Percentiles rank a stretch among this genome's conserved stretches.
phyloP scores from a whole-genome alignment of 2,113 vertebrate species.

The Arvicanthis niloticus region DNA sequence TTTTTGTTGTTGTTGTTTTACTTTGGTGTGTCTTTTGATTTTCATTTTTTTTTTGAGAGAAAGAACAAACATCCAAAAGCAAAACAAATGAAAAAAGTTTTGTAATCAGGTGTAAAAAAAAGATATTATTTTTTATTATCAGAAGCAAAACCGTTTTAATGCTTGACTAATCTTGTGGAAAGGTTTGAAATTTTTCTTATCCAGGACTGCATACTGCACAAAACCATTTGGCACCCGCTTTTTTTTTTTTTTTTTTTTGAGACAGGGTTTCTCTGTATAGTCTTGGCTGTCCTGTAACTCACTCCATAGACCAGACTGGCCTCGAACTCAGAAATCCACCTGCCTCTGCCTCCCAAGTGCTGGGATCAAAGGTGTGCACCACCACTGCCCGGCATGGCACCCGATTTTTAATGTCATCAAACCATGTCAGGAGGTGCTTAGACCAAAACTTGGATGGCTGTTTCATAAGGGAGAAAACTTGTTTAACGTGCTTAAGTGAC shows the following conservation, averaged over 20 bases:
- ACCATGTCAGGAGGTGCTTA: neutral
- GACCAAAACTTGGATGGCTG: neutral
- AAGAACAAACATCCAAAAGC: neutral
- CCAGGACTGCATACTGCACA: neutral
- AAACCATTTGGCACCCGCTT: neutral
- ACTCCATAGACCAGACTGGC: no score
- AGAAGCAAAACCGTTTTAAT: neutral
- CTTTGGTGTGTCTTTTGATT: neutral
- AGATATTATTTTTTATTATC: neutral
- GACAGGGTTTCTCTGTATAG: no score
- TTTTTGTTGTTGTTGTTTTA: neutral
- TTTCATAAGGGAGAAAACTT: constrained; percentile 41
- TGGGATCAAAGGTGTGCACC: no score
- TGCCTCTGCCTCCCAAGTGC: no score
- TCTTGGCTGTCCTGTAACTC: no score
- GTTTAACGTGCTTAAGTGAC: neutral
- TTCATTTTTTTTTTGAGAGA: neutral
- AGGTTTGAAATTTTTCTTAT: neutral
- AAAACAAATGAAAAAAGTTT: neutral
- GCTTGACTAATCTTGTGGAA: neutral
- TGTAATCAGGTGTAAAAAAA: neutral
- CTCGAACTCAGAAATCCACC: no score
- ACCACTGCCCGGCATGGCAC: no score
- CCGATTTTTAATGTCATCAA: constrained; percentile 5
- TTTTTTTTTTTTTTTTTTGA: no score